phyloP scores from a whole-genome alignment of 2,797 vertebrate genomes.

The Syngnathus rostellatus region DNA sequence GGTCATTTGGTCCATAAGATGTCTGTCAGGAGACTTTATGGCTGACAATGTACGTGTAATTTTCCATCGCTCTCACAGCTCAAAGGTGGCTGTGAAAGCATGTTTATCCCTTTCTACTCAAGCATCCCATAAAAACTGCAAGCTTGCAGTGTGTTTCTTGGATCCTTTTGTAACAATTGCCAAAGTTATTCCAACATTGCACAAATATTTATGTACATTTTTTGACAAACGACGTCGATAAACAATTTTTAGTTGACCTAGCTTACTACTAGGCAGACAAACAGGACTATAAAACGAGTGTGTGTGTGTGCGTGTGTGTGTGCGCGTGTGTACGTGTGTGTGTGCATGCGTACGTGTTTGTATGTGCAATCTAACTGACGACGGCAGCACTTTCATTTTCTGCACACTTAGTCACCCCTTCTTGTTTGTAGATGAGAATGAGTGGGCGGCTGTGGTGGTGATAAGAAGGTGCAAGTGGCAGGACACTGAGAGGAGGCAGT shows the following conservation, averaged over 20 bases:
- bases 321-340: background rate
- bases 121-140: background rate
- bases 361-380: background rate
- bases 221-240: background rate
- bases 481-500: slow-evolving; percentile 11
- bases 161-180: background rate
- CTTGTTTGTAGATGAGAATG: slow-evolving; percentile 23
- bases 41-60: background rate
- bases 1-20: no score
- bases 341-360: background rate
- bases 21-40: background rate
- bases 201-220: slow-evolving; percentile 4
- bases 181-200: background rate
- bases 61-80: background rate
- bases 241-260: background rate
- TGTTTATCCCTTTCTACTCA: background rate
- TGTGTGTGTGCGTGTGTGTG: background rate
- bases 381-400: slow-evolving; percentile 26
- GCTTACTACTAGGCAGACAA: background rate
- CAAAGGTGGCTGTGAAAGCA: background rate
- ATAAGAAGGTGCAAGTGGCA: slow-evolving; percentile 37
- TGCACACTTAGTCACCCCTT: slow-evolving; percentile 11
- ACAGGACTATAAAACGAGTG: background rate
- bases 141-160: background rate
- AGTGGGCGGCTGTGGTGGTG: slow-evolving; percentile 32